Evolutionary conservation across 2,888 invertebrate species (phyloP).

Genomic region (Agapostemon virescens): DNA sequence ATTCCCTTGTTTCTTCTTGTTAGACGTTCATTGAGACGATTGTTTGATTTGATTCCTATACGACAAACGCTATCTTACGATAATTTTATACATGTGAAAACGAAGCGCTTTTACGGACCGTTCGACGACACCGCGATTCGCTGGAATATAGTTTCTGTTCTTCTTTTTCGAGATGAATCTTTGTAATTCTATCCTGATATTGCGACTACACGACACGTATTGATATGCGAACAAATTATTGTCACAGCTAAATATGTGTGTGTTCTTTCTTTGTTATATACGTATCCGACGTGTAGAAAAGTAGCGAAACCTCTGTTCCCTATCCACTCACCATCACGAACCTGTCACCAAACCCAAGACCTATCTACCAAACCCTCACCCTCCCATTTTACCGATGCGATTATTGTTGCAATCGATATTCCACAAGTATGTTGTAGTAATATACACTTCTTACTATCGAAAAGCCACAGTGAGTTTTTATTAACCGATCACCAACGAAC

Average conservation of each 20-base stretch:
- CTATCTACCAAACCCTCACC: neutral
- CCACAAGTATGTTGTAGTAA: constrained; percentile 53
- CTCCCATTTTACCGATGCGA: constrained; percentile 32
- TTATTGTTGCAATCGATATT: constrained; percentile 52
- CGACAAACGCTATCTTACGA: constrained; percentile 30
- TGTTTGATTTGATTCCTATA: constrained; percentile 48
- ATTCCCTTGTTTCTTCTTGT: constrained; percentile 39
- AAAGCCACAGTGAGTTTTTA: constrained; percentile 37
- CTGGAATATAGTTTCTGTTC: constrained; percentile 21
- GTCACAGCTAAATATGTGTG: constrained; percentile 47
- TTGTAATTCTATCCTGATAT: constrained; percentile 41
- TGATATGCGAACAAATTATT: constrained; percentile 49
- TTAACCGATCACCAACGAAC: constrained; percentile 7
- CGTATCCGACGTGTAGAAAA: constrained; percentile 48
- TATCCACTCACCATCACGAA: neutral
- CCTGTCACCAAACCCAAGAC: neutral
- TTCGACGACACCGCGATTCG: constrained; percentile 15
- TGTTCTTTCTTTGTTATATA: constrained; percentile 55
- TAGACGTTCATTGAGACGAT: constrained; percentile 31
- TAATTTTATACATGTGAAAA: constrained; percentile 43
- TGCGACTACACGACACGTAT: constrained; percentile 48
- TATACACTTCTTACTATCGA: constrained; percentile 62
- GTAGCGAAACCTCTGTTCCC: constrained; percentile 28
- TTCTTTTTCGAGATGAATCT: constrained; percentile 20
- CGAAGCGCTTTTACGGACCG: constrained; percentile 30